Conservation (phyloP, 2,888 invertebrate genomes). For the Cerceris ruficornis region DNA sequence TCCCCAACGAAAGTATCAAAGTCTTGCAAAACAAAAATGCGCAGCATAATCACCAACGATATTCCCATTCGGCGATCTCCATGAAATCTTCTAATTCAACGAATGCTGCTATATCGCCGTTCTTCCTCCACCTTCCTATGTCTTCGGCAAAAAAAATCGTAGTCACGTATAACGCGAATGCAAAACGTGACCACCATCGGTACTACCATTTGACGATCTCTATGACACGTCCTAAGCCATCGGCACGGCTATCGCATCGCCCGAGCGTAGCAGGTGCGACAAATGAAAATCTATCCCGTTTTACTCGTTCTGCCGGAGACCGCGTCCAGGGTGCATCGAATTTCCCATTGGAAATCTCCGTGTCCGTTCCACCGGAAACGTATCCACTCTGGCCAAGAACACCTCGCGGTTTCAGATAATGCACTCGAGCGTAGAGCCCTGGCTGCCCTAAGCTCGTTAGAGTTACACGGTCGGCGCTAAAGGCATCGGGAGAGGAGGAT, state of each 20-base stretch:
- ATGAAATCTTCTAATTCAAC: no score
- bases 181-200: no score
- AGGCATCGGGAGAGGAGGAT: conserved; percentile 73
- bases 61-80: no score
- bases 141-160: no score
- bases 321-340: conserved; percentile 28
- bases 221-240: no score
- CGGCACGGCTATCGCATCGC: conserved; percentile 20
- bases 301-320: conserved; percentile 42
- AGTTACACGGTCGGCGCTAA: conserved; percentile 77
- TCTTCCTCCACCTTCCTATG: no score
- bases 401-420: conserved; percentile 69
- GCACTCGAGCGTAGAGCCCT: conserved; percentile 63
- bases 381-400: conserved; percentile 61
- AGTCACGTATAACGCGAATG: no score
- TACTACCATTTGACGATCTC: no score
- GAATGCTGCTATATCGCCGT: no score
- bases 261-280: conserved; percentile 51
- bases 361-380: conserved; percentile 50
- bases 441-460: conserved; percentile 78
- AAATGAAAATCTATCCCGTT: conserved; percentile 51
- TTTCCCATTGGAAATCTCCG: conserved; percentile 44
- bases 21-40: no score
- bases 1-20: no score
- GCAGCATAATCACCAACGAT: no score